Evolutionary conservation across 1,140 invertebrate species (phyloP).

Genomic region (Drosophila subobscura): DNA sequence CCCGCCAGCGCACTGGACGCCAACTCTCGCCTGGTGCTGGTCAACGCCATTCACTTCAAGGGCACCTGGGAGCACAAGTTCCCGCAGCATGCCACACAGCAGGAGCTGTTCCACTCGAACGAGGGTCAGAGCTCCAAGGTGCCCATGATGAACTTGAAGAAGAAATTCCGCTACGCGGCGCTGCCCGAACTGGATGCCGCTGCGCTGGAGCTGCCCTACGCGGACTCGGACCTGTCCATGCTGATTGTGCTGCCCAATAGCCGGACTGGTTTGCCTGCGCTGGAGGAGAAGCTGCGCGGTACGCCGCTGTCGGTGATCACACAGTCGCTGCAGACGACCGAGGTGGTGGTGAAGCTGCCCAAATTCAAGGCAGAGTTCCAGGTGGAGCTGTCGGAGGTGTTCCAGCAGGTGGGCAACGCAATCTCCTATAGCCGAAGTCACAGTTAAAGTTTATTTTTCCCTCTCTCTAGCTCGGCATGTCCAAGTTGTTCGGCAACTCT

Average conservation of each 20-base stretch:
- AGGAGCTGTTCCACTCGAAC: constrained; percentile 61
- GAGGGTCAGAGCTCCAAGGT: constrained; percentile 68
- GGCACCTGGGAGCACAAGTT: constrained; percentile 73
- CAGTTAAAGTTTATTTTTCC: not conserved
- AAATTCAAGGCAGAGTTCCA: constrained; percentile 86
- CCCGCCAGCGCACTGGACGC: constrained; percentile 57
- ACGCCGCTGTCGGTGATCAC: constrained; percentile 72
- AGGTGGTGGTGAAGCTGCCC: constrained; percentile 86
- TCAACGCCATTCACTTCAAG: constrained; percentile 88
- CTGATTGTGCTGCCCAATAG: constrained; percentile 85
- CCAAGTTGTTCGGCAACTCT: constrained; percentile 84
- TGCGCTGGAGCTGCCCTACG: constrained; percentile 71
- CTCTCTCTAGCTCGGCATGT: constrained; percentile 85
- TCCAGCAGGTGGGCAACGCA: constrained; percentile 83
- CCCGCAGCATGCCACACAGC: constrained; percentile 38
- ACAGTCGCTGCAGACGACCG: constrained; percentile 51
- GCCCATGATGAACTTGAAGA: constrained; percentile 85
- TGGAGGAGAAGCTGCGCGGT: constrained; percentile 84
- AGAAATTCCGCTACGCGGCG: constrained; percentile 62
- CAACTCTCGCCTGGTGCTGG: constrained; percentile 84
- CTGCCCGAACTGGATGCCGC: constrained; percentile 60
- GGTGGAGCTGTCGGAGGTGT: constrained; percentile 84
- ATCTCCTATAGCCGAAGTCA: not conserved
- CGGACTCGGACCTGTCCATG: constrained; percentile 85
- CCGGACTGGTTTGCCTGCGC: constrained; percentile 83